Evolutionary conservation across 2,888 invertebrate genomes (phyloP), one percentile per base, ranked within the genome.

Genomic region (Pterostichus madidus): DNA sequence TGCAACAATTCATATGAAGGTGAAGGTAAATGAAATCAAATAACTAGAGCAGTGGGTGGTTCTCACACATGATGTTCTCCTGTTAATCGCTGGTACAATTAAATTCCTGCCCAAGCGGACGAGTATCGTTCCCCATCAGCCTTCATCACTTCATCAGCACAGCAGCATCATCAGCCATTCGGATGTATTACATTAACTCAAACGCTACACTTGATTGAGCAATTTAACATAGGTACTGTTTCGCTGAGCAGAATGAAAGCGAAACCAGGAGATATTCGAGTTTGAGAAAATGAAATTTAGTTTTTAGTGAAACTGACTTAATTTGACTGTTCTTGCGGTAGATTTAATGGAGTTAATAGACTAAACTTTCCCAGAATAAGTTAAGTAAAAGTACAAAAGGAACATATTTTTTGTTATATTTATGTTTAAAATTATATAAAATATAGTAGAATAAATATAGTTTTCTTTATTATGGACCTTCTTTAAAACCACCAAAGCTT

Each of bases 91-190:
- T 39, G 15, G 13, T 44, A 35, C 80, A 80, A 80, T 64, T 80
- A 80, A 80, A 80, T 80, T 80, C 68, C 68, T 64, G 80, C 52
- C 35, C 13, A 52, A 76, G 59, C 80, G 80, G 80, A 68, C 80
- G 68, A 80, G 32, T 68, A 24, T 80, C 52, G 64, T 64, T 49
- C 64, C 80, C 68, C 46, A 64, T 64, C 17, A 49, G 49, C 49
- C 49, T 8, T 11, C 49, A 49, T n/a, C 49, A 49, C n/a, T 13
- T 49, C 49, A 49, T 49, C 49, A 49, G 49, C n/a, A 11, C 3
- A 39, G 1, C 39, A 39, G 10, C 4, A 13, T 8, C n/a, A 52
- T 52, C 52, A 52, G 52, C 10, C 64, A 64, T 80, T 80, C 64
- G 80, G 80, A 80, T 68, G 80, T 52, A 49, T 80, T 80, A 80